These are phyloP conservation scores for Drosophila anomalata DNA, from an alignment of 2,888 invertebrate species.

Conservation along the genomic window DNA sequence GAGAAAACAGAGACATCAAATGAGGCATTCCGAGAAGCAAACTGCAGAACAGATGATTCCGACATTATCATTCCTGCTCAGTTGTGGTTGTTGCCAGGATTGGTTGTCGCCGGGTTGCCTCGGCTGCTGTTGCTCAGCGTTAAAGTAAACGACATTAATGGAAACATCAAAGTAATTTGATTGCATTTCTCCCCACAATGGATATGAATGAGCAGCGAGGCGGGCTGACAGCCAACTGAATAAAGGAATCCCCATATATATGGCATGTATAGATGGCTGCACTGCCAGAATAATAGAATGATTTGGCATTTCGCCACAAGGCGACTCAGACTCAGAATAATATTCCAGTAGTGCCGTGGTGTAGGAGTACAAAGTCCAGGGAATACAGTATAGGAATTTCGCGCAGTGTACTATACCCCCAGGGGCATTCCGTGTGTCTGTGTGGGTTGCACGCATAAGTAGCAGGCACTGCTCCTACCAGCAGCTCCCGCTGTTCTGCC, in stretches of 20 bases:
- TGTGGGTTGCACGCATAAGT: conserved; percentile 44
- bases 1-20: conserved; percentile 40
- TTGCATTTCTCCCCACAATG: conserved; percentile 73
- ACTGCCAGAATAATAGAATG: not conserved
- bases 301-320: not conserved
- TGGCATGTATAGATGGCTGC: conserved; percentile 8
- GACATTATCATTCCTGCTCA: conserved; percentile 43
- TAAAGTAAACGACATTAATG: conserved; percentile 78
- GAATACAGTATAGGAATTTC: conserved; percentile 1
- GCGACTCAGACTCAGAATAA: not conserved
- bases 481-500: conserved; percentile 43
- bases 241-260: conserved; percentile 32
- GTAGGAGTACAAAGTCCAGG: too few relatives aligned
- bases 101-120: not conserved
- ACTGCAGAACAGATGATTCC: conserved; percentile 35
- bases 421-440: conserved; percentile 21
- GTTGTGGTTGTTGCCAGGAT: conserved; percentile 14
- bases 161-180: conserved; percentile 80
- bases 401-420: conserved; percentile 6
- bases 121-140: conserved; percentile 48
- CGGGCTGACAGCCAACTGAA: conserved; percentile 36
- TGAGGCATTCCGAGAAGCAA: conserved; percentile 42
- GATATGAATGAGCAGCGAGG: conserved; percentile 61
- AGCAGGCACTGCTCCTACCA: conserved; percentile 35
- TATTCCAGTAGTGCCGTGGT: not conserved